A percentile compares a stretch with the other conserved stretches of the same genome.
These are phyloP conservation scores for Dione juno DNA, from an alignment of 2,888 invertebrate species.

Conservation along the genomic window DNA sequence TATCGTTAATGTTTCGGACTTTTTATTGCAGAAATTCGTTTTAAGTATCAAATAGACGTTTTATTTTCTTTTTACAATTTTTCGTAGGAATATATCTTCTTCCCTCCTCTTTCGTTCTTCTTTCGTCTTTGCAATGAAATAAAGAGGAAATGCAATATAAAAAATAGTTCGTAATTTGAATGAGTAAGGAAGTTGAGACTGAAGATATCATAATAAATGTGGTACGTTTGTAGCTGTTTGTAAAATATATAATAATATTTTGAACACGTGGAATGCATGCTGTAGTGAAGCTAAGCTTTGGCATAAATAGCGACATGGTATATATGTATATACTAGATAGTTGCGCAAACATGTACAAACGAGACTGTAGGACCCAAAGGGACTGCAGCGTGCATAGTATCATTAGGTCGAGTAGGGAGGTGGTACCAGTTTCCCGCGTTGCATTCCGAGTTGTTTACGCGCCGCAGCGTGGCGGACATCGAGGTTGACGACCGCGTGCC, in stretches of 20 bases:
- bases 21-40: neutral
- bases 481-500: constrained; percentile 71
- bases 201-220: neutral
- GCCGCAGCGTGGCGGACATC: constrained; percentile 59
- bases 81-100: neutral
- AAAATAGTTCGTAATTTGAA: neutral
- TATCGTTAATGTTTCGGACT: neutral
- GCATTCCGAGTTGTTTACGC: constrained; percentile 72
- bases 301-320: constrained; percentile 33
- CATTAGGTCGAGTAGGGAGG: constrained; percentile 57
- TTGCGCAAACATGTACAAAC: constrained; percentile 27
- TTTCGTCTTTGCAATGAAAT: neutral
- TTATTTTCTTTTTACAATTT: neutral
- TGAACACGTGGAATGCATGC: constrained; percentile 50
- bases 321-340: no score
- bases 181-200: neutral
- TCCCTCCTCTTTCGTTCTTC: no score
- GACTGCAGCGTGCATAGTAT: constrained; percentile 44
- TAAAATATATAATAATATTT: constrained; percentile 33
- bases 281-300: constrained; percentile 39
- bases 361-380: constrained; percentile 41
- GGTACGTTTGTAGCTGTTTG: constrained; percentile 18
- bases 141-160: neutral
- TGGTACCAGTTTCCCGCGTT: constrained; percentile 68
- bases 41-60: neutral